Evolutionary conservation across 1,140 invertebrate genomes (phyloP).

Genomic region (Heliconius melpomene): DNA sequence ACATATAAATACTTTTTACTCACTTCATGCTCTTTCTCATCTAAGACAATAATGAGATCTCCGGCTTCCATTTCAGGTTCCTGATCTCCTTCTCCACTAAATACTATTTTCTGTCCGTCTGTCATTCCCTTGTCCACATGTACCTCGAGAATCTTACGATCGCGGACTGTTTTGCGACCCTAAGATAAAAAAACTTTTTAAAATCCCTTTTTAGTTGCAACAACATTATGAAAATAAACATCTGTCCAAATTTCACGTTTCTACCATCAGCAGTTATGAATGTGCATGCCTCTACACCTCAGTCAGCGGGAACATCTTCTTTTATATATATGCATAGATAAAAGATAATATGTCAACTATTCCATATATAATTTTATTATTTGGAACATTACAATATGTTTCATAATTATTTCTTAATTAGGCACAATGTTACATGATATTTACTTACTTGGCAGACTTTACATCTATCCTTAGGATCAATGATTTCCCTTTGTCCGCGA

Average conservation of each 20-base stretch:
- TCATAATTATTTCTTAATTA: slow-evolving; percentile 19
- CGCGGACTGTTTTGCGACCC: slow-evolving; percentile 94
- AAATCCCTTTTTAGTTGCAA: too few relatives aligned
- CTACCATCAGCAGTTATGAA: too few relatives aligned
- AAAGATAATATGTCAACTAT: too few relatives aligned
- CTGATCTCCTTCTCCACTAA: slow-evolving; percentile 98
- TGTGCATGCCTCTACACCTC: too few relatives aligned
- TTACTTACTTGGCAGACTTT: slow-evolving; percentile 88
- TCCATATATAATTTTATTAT: too few relatives aligned
- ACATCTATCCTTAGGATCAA: slow-evolving; percentile 94
- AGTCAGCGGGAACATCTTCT: too few relatives aligned
- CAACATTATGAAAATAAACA: too few relatives aligned
- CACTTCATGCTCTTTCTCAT: slow-evolving; percentile 95
- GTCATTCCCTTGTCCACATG: slow-evolving; percentile 99
- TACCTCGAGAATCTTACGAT: slow-evolving; percentile 98
- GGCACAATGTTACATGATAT: neutral
- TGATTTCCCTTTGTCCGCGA: slow-evolving; percentile 92
- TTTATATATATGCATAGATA: too few relatives aligned
- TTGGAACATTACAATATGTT: too few relatives aligned
- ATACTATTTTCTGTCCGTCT: slow-evolving; percentile 97
- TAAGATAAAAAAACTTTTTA: slow-evolving; percentile 28
- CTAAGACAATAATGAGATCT: slow-evolving; percentile 98
- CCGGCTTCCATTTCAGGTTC: slow-evolving; percentile 96
- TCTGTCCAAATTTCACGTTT: too few relatives aligned
- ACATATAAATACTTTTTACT: slow-evolving; percentile 18